Evolutionary conservation across 2,113 vertebrate genomes (phyloP), one percentile per base, ranked within the genome.

Genomic region (Odontesthes bonariensis): DNA sequence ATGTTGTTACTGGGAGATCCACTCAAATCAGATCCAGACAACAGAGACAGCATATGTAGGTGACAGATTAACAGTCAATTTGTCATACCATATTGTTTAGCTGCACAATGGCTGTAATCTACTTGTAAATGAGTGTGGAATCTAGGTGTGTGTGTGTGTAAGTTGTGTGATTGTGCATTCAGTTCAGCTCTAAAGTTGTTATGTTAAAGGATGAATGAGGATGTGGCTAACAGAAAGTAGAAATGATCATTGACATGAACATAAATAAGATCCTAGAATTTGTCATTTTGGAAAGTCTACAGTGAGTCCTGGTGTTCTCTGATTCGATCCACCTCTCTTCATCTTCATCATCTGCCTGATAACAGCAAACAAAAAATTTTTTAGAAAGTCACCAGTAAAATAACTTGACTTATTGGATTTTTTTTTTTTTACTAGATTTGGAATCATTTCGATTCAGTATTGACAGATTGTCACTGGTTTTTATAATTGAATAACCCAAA

Each of bases 31-130:
- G 52, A 64, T 68, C 40, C 64, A 60, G 58, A 73, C 35, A 84
- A 58, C 44, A 38, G 60, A 83, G 17, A 49, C 27, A 79, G 58
- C 67, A 17, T 57, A 78, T 23, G 62, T 27, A 72, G 51, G 53
- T 66, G 71, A 20, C 47, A 12, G 14, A 67, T 76, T 89, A 89
- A 89, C 84, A 86, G 86, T 88, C 77, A 33, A 27, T 68, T 62
- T 79, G 75, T 79, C 73, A 67, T 63, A 82, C 44, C 5, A 6
- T 76, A 17, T 73, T 67, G 22, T 72, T 58, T n/a, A 44, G 10
- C 51, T 76, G 49, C 38, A 51, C 17, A 47, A 47, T 33, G 22
- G 35, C 63, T 69, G 56, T 54, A 42, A 76, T 60, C 22, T 42
- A 14, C 19, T 17, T 69, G 52, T 53, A 47, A 17, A 17, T 4